Evolutionary conservation across 2,113 vertebrate species (phyloP).

Genomic region (Syngnathus scovelli): DNA sequence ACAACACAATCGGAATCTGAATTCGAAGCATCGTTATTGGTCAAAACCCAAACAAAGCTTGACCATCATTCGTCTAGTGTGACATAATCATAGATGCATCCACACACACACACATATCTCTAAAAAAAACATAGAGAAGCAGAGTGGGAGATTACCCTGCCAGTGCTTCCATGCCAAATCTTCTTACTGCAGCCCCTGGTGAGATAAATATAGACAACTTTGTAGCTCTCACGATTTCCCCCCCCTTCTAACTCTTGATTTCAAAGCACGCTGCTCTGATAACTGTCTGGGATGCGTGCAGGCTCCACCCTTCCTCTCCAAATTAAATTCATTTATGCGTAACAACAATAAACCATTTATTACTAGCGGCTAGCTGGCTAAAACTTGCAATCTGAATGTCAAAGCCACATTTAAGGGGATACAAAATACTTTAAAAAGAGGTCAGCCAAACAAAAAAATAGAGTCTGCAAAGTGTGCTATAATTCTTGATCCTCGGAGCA

Average conservation of each 20-base stretch:
- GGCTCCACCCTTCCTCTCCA: not conserved
- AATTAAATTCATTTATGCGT: not conserved
- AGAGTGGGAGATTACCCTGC: conserved; percentile 34
- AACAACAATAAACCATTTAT: no score
- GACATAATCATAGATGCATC: not conserved
- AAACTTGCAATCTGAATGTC: no score
- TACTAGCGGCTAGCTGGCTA: no score
- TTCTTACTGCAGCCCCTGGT: conserved; percentile 42
- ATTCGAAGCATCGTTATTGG: not conserved
- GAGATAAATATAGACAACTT: conserved; percentile 59
- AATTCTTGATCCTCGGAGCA: no score
- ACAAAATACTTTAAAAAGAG: no score
- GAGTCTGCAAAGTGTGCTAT: no score
- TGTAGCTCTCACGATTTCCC: conserved; percentile 12
- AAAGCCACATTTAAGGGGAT: no score
- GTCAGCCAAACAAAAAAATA: no score
- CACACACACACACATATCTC: not conserved
- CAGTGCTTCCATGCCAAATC: conserved; percentile 41
- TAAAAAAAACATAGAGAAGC: conserved; percentile 23
- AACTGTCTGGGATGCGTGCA: conserved; percentile 18
- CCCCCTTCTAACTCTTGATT: conserved; percentile 9
- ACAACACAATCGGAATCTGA: not conserved
- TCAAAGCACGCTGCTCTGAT: conserved; percentile 30
- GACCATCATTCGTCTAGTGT: not conserved
- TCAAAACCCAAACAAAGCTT: not conserved